Evolutionary conservation across 2,888 invertebrate genomes (phyloP), one percentile per base, ranked within the genome.

Genomic region (Thera britannica): DNA sequence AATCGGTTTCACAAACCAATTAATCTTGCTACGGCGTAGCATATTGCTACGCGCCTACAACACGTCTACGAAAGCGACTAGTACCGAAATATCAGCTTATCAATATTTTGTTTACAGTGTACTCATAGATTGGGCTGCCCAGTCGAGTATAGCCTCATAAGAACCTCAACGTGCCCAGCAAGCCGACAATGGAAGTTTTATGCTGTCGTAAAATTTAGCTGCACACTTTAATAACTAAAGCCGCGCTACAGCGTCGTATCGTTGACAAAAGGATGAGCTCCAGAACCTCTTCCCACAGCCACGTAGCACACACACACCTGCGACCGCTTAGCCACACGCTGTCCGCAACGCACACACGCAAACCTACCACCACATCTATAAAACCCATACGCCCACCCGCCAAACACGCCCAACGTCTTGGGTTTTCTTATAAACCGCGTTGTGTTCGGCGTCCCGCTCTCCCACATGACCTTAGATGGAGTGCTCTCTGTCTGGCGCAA

Each of bases 341-440:
- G 81, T 76, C 79, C 79, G 79, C 79, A 81, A 82, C 86, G 62
- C 87, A 82, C 87, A 87, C 86, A 83, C 66, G 23, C 63, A 65
- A 67, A 68, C 65, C 68, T 81, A 90, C 90, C 83, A 88, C 86
- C 88, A 92, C 90, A 81, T 79, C 77, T 77, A 78, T 83, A 77
- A 78, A 87, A 90, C 90, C 91, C 91, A 87, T 89, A 92, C 93
- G 92, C 92, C 92, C 93, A 91, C 90, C 93, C 92, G 90, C 90
- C 90, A 92, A 93, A 93, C 93, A 93, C 93, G 93, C 93, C 93
- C 93, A 92, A 90, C 92, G 91, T 93, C 93, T 93, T 93, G 89
- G 92, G 93, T 93, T 93, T 93, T 93, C 93, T 93, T 93, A 93
- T 92, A 93, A 92, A 92, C 93, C 93, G 89, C 93, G 93, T 90